Conservation (phyloP, 1,140 invertebrate species). For the Drosophila sproati region DNA sequence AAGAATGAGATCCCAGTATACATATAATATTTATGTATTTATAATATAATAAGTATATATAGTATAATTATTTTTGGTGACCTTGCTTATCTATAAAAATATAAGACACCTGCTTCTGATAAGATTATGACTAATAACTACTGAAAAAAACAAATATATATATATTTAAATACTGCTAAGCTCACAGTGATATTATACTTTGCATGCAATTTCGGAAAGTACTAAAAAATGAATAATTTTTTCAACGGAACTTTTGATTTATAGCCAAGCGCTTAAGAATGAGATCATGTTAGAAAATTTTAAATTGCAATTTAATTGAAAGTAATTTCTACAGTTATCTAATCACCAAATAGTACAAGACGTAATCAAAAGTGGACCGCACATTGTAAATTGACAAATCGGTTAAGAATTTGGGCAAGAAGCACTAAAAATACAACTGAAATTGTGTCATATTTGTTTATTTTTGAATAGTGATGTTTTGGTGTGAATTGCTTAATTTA, state of each 20-base stretch:
- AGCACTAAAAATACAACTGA: neutral
- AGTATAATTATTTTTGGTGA: slow-evolving; percentile 10
- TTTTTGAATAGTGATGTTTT: too few species aligned
- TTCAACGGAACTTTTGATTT: neutral
- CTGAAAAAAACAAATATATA: neutral
- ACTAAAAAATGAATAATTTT: neutral
- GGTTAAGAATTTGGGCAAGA: neutral
- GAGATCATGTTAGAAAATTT: slow-evolving; percentile 27
- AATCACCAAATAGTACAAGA: slow-evolving; percentile 16
- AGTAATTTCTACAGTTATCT: slow-evolving; percentile 33
- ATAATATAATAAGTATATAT: too few species aligned
- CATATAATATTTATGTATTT: neutral
- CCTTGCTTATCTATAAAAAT: slow-evolving; percentile 34
- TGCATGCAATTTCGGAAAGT: neutral
- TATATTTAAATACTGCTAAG: slow-evolving; percentile 10
- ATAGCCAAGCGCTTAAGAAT: slow-evolving; percentile 1
- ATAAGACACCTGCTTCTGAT: slow-evolving; percentile 34
- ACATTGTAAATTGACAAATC: neutral
- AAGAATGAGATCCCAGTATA: neutral
- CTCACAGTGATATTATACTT: slow-evolving; percentile 15
- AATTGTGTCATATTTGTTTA: neutral
- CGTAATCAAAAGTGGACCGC: slow-evolving; percentile 14
- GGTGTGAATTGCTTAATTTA: slow-evolving; percentile 51
- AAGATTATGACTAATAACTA: slow-evolving; percentile 28
- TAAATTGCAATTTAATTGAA: slow-evolving; percentile 31